phyloP scores from a whole-genome alignment of 2,888 invertebrate species.

The Cantharis rufa region DNA sequence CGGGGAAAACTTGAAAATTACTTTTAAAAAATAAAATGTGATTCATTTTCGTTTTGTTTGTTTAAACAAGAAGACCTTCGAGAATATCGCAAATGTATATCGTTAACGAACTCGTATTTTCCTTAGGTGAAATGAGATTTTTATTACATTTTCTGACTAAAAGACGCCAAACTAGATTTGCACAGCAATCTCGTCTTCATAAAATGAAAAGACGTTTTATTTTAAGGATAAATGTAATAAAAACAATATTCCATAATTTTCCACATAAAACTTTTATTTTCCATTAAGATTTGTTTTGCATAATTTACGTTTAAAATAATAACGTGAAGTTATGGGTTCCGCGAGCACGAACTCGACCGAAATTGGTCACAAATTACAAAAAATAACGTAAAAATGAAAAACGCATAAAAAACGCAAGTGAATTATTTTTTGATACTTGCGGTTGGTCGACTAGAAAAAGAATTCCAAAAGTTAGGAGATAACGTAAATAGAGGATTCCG shows the following conservation, averaged over 20 bases:
- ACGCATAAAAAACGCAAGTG: neutral
- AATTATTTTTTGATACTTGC: neutral
- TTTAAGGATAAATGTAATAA: slow-evolving; percentile 3
- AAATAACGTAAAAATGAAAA: neutral
- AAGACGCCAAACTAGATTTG: slow-evolving; percentile 20
- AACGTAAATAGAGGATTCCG: neutral
- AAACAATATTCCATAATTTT: neutral
- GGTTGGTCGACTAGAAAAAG: neutral
- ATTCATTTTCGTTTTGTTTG: neutral
- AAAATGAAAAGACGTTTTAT: slow-evolving; percentile 26
- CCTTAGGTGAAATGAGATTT: slow-evolving; percentile 23
- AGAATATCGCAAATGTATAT: neutral
- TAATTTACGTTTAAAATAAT: neutral
- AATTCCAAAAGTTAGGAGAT: neutral
- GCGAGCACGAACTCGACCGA: neutral
- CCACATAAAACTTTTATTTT: neutral
- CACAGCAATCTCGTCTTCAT: slow-evolving; percentile 27
- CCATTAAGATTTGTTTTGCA: neutral
- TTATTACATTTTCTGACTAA: slow-evolving; percentile 24
- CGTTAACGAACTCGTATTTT: neutral
- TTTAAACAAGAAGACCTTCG: neutral
- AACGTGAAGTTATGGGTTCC: neutral
- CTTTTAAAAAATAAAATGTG: neutral
- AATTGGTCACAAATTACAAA: neutral
- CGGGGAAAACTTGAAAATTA: neutral